phyloP scores from a whole-genome alignment of 2,888 invertebrate genomes.

The Oxyscelio sp. region DNA sequence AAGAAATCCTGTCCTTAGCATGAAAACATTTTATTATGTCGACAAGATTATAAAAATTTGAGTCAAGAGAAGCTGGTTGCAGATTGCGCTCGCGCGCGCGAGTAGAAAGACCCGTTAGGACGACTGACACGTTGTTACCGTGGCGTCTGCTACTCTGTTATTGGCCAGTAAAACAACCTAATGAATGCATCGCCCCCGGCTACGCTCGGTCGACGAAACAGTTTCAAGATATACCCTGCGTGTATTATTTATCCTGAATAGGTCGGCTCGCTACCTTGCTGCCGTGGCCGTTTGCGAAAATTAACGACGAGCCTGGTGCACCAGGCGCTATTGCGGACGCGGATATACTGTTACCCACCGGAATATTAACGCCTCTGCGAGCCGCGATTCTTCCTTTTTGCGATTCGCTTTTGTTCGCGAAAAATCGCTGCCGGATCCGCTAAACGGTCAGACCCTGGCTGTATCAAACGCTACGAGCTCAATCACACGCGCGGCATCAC shows the following conservation, averaged over 20 bases:
- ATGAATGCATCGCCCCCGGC: slow-evolving; percentile 86
- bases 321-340: slow-evolving; percentile 68
- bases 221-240: slow-evolving; percentile 81
- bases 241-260: slow-evolving; percentile 80
- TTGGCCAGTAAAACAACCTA: slow-evolving; percentile 85
- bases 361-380: slow-evolving; percentile 75
- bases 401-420: slow-evolving; percentile 67
- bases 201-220: slow-evolving; percentile 79
- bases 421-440: slow-evolving; percentile 67
- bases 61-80: slow-evolving; percentile 52
- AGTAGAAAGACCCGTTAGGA: slow-evolving; percentile 84
- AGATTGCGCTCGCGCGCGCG: slow-evolving; percentile 65
- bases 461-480: not conserved
- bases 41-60: too few relatives aligned
- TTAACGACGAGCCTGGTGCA: slow-evolving; percentile 74
- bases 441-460: slow-evolving; percentile 49
- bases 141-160: slow-evolving; percentile 83
- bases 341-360: slow-evolving; percentile 79
- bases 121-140: slow-evolving; percentile 86
- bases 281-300: slow-evolving; percentile 77
- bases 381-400: slow-evolving; percentile 39
- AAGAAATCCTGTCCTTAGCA: too few relatives aligned
- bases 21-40: too few relatives aligned
- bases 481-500: slow-evolving; percentile 29
- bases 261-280: slow-evolving; percentile 76